Evolutionary conservation across 2,888 invertebrate species (phyloP).

Genomic region (Eristalis arbustorum): DNA sequence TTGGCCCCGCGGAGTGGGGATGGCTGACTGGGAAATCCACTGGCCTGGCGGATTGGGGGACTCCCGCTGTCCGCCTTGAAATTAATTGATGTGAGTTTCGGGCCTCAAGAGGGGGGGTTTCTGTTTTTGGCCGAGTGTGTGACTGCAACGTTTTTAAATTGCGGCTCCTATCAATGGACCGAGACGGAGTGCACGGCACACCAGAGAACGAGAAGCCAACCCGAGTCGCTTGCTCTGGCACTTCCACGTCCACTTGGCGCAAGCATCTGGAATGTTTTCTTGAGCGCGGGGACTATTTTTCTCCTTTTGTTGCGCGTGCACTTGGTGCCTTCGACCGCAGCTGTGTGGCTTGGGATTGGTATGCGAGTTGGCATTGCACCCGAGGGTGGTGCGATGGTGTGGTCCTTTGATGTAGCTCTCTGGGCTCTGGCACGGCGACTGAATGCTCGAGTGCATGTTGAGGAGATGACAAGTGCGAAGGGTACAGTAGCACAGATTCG

Average conservation of each 20-base stretch:
- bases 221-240: too few relatives aligned
- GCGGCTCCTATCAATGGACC: conserved; percentile 31
- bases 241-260: conserved; percentile 30
- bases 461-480: conserved; percentile 34
- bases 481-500: conserved; percentile 13
- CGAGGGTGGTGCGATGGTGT: conserved; percentile 7
- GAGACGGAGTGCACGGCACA: conserved; percentile 17
- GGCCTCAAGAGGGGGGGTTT: background rate
- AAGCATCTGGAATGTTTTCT: conserved; percentile 50
- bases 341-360: conserved; percentile 19
- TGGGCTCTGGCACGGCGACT: conserved; percentile 9
- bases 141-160: conserved; percentile 29
- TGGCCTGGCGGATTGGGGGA: conserved; percentile 30
- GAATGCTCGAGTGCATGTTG: conserved; percentile 35
- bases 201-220: background rate
- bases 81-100: conserved; percentile 24
- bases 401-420: conserved; percentile 43
- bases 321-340: conserved; percentile 13
- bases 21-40: background rate
- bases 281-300: background rate
- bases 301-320: background rate
- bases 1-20: conserved; percentile 24
- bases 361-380: background rate
- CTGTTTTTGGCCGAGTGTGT: background rate
- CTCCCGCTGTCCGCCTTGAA: conserved; percentile 48